phyloP scores from a whole-genome alignment of 2,888 invertebrate species.

The Meliscaeva auricollis region DNA sequence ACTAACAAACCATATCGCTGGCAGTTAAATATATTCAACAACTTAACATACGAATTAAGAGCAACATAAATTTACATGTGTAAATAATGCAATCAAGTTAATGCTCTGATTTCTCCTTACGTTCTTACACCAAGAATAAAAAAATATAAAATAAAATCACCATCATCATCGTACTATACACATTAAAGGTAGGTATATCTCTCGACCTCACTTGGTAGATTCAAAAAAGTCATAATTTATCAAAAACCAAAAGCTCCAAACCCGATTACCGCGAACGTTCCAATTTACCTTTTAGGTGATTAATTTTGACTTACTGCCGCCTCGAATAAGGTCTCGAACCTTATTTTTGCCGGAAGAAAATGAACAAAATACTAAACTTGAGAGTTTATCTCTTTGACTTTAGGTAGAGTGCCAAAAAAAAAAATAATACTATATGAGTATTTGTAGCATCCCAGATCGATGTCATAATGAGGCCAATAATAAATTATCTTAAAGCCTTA shows the following conservation, averaged over 20 bases:
- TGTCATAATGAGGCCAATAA: constrained; percentile 74
- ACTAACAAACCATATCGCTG: constrained; percentile 3
- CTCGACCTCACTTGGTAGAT: constrained; percentile 36
- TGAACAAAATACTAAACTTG: constrained; percentile 42
- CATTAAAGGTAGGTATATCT: background rate
- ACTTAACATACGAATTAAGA: constrained; percentile 40
- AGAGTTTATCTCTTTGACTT: constrained; percentile 50
- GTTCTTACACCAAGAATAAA: background rate
- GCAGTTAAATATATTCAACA: constrained; percentile 8
- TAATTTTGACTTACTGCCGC: constrained; percentile 70
- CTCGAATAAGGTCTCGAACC: constrained; percentile 39
- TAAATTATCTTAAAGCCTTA: constrained; percentile 73
- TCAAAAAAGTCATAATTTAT: constrained; percentile 58
- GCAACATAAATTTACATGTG: constrained; percentile 34
- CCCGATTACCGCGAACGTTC: constrained; percentile 63
- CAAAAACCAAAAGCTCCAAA: constrained; percentile 51
- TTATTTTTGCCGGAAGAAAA: constrained; percentile 66
- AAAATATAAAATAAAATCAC: background rate
- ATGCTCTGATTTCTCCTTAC: constrained; percentile 58
- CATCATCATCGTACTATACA: constrained; percentile 8
- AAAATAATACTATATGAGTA: constrained; percentile 39
- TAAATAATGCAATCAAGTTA: constrained; percentile 44
- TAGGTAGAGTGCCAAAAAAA: background rate
- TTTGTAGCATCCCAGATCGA: constrained; percentile 42
- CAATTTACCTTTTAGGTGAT: constrained; percentile 69